Conservation (phyloP, 2,888 invertebrate species). For the Aleiodes alternator region DNA sequence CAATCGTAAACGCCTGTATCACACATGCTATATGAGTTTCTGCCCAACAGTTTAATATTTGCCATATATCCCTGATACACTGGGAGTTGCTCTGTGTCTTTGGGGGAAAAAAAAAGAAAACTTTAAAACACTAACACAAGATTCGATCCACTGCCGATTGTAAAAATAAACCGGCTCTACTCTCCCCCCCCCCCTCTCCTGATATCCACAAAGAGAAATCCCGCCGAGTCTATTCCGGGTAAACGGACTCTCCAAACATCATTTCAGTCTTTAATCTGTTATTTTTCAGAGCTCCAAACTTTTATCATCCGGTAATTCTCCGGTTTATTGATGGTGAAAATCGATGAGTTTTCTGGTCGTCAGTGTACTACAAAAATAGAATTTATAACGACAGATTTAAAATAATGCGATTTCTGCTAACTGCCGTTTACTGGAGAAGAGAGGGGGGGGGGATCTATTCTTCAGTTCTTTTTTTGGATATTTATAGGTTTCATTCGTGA, state of each 20-base stretch:
- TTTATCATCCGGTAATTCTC: neutral
- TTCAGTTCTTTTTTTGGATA: conserved; percentile 62
- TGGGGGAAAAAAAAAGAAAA: conserved; percentile 4
- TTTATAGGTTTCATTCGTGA: conserved; percentile 74
- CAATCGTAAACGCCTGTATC: conserved; percentile 71
- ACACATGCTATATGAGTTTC: conserved; percentile 65
- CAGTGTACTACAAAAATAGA: conserved; percentile 26
- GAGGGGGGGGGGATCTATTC: conserved; percentile 45
- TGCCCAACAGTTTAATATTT: conserved; percentile 10
- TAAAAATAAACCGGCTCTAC: conserved; percentile 66
- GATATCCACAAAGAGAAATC: conserved; percentile 52
- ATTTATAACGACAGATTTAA: conserved; percentile 13
- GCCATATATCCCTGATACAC: conserved; percentile 48
- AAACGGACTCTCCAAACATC: conserved; percentile 5
- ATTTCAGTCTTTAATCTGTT: conserved; percentile 12
- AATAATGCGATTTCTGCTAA: conserved; percentile 39
- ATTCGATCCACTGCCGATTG: conserved; percentile 68
- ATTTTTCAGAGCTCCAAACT: neutral
- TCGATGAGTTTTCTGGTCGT: conserved; percentile 6
- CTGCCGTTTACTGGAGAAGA: conserved; percentile 57
- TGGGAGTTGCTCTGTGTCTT: conserved; percentile 28
- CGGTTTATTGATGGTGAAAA: conserved; percentile 28
- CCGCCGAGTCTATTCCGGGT: conserved; percentile 36
- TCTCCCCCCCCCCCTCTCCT: conserved; percentile 28
- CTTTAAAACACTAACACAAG: conserved; percentile 45